These are phyloP conservation scores for Holacanthus passer DNA, from an alignment of 2,113 vertebrate genomes.

Conservation along the genomic window DNA sequence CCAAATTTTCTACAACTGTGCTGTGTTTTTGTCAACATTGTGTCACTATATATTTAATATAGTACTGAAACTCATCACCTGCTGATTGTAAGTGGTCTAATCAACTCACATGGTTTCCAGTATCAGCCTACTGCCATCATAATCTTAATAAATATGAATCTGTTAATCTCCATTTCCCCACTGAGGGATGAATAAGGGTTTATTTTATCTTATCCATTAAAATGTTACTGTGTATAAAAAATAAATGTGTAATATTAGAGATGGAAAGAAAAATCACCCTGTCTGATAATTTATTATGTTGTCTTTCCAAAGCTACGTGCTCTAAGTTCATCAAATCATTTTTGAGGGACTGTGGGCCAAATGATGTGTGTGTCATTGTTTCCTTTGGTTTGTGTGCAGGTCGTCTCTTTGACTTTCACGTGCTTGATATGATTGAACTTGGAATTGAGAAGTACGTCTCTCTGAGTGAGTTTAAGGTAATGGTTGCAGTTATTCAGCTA, in stretches of 20 bases:
- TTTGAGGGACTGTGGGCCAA: not conserved
- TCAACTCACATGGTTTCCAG: not conserved
- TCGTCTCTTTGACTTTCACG: constrained; percentile 96
- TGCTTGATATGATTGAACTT: constrained; percentile 97
- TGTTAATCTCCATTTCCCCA: not conserved
- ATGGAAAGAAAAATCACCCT: not conserved
- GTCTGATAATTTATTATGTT: not conserved
- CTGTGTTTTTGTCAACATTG: not conserved
- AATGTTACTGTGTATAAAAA: not conserved
- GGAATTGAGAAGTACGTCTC: constrained; percentile 93
- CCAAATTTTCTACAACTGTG: not conserved
- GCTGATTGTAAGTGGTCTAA: not conserved
- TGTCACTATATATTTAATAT: not conserved
- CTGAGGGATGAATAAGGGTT: too few relatives aligned
- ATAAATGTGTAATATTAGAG: not conserved
- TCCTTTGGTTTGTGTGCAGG: constrained; percentile 81
- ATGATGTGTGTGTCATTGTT: not conserved
- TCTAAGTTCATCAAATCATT: too few relatives aligned
- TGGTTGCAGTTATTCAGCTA: not conserved
- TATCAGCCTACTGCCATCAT: not conserved
- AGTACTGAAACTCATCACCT: not conserved
- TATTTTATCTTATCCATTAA: too few relatives aligned
- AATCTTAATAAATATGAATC: not conserved
- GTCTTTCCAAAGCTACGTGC: not conserved
- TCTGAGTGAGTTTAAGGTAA: constrained; percentile 93